Evolutionary conservation across 2,888 invertebrate genomes (phyloP).

Genomic region (Myopa tessellatipennis): DNA sequence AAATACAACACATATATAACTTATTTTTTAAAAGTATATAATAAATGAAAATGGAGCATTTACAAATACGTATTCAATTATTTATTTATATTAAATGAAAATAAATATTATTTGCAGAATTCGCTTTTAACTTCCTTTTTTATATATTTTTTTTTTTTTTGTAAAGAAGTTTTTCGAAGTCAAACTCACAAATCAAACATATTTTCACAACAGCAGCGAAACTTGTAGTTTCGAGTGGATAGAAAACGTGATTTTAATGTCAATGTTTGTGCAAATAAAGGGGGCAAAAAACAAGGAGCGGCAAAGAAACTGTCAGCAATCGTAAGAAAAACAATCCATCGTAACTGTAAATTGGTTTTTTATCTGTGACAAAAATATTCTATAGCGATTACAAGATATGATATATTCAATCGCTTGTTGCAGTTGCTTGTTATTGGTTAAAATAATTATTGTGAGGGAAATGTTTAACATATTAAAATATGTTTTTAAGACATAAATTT

Average conservation of each 20-base stretch:
- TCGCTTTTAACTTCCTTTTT: too few relatives aligned
- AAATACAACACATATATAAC: too few relatives aligned
- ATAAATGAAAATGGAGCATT: too few relatives aligned
- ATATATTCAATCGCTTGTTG: neutral
- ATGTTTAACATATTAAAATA: too few relatives aligned
- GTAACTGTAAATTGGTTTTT: slow-evolving; percentile 15
- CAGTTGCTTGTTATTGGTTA: neutral
- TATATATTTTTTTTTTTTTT: neutral
- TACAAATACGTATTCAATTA: too few relatives aligned
- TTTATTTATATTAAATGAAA: too few relatives aligned
- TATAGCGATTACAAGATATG: neutral
- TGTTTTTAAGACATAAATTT: neutral
- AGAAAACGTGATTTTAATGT: slow-evolving; percentile 25
- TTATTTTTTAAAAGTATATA: too few relatives aligned
- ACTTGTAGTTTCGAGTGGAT: neutral
- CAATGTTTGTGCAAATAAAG: neutral
- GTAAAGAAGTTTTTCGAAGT: neutral
- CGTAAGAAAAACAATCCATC: slow-evolving; percentile 16
- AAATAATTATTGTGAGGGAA: neutral
- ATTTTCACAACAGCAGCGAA: neutral
- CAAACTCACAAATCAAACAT: neutral
- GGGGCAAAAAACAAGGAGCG: neutral
- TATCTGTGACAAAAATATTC: neutral
- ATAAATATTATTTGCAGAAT: too few relatives aligned
- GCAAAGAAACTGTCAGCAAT: slow-evolving; percentile 5